Conservation (phyloP, 2,888 invertebrate genomes). For the Rhagium mordax region DNA sequence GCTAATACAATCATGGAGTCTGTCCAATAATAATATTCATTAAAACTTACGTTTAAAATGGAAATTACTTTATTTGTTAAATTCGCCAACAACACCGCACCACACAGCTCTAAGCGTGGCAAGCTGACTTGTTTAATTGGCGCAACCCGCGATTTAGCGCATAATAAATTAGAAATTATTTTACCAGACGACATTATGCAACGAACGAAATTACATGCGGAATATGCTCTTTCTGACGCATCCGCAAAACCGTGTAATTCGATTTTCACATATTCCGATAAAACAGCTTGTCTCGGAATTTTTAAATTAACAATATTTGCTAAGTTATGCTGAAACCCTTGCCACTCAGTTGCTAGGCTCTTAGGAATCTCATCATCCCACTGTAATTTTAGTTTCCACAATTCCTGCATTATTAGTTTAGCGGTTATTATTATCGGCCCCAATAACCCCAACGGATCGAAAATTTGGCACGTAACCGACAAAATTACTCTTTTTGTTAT, state of each 20-base stretch:
- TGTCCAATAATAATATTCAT: slow-evolving; percentile 47
- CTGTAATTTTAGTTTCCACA: slow-evolving; percentile 45
- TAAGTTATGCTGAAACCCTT: slow-evolving; percentile 23
- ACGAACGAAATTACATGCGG: slow-evolving; percentile 26
- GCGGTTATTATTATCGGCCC: slow-evolving; percentile 20
- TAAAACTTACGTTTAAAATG: slow-evolving; percentile 33
- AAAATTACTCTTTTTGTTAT: slow-evolving; percentile 19
- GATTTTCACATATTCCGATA: slow-evolving; percentile 8
- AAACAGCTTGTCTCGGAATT: slow-evolving; percentile 33
- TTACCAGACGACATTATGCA: too few relatives aligned
- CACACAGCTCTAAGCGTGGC: slow-evolving; percentile 44
- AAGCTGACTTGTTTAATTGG: slow-evolving; percentile 41
- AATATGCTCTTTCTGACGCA: slow-evolving; percentile 39
- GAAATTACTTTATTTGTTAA: slow-evolving; percentile 32
- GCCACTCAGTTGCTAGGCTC: slow-evolving; percentile 29
- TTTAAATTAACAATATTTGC: slow-evolving; percentile 30
- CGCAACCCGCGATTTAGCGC: slow-evolving; percentile 48
- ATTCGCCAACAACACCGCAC: slow-evolving; percentile 45
- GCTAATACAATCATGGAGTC: slow-evolving; percentile 54
- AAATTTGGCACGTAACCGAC: slow-evolving; percentile 6
- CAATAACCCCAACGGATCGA: slow-evolving; percentile 32
- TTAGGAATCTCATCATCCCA: slow-evolving; percentile 50
- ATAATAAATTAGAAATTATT: too few relatives aligned
- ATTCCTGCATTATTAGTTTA: slow-evolving; percentile 13
- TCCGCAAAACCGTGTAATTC: slow-evolving; percentile 46